phyloP scores from a whole-genome alignment of 1,140 invertebrate genomes.

The Leptestheria dahalacensis region DNA sequence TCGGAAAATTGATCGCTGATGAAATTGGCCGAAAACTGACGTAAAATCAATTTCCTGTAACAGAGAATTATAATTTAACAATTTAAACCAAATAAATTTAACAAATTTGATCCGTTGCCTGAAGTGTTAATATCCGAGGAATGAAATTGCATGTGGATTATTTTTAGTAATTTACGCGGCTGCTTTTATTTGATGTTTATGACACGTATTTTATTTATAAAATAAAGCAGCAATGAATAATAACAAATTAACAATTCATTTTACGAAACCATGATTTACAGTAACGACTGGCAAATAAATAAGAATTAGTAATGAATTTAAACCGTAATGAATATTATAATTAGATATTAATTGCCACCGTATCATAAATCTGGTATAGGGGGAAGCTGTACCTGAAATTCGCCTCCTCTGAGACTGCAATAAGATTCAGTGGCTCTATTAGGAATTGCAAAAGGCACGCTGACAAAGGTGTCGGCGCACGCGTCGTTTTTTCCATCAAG shows the following conservation, averaged over 20 bases:
- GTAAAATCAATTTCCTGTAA: conserved; percentile 9
- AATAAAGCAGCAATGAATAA: neutral
- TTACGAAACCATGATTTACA: conserved; percentile 27
- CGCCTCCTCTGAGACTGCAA: too few relatives aligned
- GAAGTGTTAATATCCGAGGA: too few relatives aligned
- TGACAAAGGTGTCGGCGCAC: conserved; percentile 55
- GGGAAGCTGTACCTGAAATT: too few relatives aligned
- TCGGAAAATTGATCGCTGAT: conserved; percentile 26
- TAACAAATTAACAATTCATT: neutral
- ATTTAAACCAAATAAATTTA: too few relatives aligned
- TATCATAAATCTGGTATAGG: too few relatives aligned
- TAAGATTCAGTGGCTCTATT: conserved; percentile 49
- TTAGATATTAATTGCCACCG: conserved; percentile 30
- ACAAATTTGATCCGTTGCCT: too few relatives aligned
- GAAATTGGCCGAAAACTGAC: conserved; percentile 16
- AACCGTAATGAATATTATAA: conserved; percentile 30
- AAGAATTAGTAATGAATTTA: too few relatives aligned
- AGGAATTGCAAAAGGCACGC: conserved; percentile 60
- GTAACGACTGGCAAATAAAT: conserved; percentile 32
- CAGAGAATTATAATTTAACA: neutral
- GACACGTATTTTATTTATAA: conserved; percentile 13
- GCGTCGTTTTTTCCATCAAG: conserved; percentile 45
- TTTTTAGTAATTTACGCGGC: neutral
- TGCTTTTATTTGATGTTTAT: conserved; percentile 24
- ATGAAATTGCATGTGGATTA: too few relatives aligned